Evolutionary conservation across 2,113 vertebrate genomes (phyloP).

Genomic region (Ursus arctos): DNA sequence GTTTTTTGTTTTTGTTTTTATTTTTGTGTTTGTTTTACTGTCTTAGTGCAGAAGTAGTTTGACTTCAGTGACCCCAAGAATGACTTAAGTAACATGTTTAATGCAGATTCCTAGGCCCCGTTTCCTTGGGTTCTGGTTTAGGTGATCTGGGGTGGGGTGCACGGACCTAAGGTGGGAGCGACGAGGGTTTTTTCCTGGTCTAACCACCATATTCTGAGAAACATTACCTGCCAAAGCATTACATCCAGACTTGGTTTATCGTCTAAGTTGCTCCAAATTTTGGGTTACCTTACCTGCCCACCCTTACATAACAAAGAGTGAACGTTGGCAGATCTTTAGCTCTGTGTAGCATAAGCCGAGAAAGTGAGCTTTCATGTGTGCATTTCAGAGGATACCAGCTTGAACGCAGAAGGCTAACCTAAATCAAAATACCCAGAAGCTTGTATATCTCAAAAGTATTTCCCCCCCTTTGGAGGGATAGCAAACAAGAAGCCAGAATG

Average conservation of each 20-base stretch:
- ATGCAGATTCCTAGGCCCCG: not conserved
- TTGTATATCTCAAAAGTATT: slow-evolving; percentile 24
- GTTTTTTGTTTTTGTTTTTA: not conserved
- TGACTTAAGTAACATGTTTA: not conserved
- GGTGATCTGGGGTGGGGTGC: not conserved
- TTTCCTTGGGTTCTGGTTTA: not conserved
- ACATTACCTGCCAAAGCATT: not conserved
- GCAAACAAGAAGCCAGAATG: slow-evolving; percentile 92
- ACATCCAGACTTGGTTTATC: not conserved
- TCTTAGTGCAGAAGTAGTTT: not conserved
- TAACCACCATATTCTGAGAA: not conserved
- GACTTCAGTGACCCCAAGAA: not conserved
- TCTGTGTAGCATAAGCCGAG: slow-evolving; percentile 15
- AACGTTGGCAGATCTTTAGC: not conserved
- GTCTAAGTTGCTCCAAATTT: not conserved
- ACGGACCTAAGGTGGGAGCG: not conserved
- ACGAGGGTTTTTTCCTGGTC: not conserved
- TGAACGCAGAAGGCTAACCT: not conserved
- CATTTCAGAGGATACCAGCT: not conserved
- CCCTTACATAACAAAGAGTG: slow-evolving; percentile 79
- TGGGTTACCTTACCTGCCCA: slow-evolving; percentile 10
- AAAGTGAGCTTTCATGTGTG: not conserved
- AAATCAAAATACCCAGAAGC: slow-evolving; percentile 26
- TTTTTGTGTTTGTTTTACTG: not conserved
- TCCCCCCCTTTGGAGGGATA: slow-evolving; percentile 70